Evolutionary conservation across 2,113 vertebrate species (phyloP).

Genomic region (Chelonoidis abingdonii): DNA sequence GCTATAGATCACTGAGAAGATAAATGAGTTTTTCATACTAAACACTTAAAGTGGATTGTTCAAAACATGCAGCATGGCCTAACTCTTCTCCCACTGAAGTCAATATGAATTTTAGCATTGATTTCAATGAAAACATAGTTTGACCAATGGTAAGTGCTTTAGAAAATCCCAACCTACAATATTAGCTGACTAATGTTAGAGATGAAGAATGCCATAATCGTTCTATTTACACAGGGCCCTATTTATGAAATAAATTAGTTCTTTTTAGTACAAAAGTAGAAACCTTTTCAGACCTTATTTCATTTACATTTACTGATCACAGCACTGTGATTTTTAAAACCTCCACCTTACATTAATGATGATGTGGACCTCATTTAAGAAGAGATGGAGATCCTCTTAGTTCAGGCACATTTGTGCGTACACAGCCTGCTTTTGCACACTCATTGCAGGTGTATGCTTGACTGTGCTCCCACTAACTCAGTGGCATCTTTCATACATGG

Average conservation of each 20-base stretch:
- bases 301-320: constrained; percentile 41
- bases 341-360: background rate
- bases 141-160: background rate
- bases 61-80: background rate
- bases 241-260: constrained; percentile 25
- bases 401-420: background rate
- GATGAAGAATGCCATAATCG: background rate
- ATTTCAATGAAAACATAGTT: background rate
- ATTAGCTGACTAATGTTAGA: background rate
- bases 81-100: background rate
- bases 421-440: background rate
- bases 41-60: background rate
- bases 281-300: constrained; percentile 24
- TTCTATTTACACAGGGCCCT: background rate
- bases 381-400: constrained; percentile 9
- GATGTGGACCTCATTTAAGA: background rate
- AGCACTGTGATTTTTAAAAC: constrained; percentile 53
- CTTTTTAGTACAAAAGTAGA: constrained; percentile 14
- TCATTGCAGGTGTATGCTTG: background rate
- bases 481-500: background rate
- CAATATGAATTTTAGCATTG: background rate
- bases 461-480: background rate
- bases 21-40: background rate
- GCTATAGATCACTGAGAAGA: background rate
- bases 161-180: background rate